Percentiles rank a stretch among this genome's conserved stretches.
phyloP scores from a whole-genome alignment of 2,113 vertebrate genomes.

The Odobenus rosmarus region DNA sequence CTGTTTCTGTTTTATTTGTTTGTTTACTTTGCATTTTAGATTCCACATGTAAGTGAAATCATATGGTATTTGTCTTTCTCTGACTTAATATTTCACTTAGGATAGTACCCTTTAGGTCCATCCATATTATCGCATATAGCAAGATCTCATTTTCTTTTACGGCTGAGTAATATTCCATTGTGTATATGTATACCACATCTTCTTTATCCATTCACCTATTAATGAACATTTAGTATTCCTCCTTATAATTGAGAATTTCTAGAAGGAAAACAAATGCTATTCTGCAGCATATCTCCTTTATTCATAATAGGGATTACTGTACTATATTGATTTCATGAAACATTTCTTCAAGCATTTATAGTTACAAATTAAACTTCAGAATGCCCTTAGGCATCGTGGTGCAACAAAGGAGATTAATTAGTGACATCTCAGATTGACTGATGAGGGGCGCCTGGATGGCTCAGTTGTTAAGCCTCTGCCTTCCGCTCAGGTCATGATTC shows the following conservation, averaged over 20 bases:
- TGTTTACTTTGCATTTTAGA: background rate
- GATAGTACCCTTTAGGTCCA: background rate
- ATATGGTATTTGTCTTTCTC: background rate
- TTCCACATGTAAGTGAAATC: background rate
- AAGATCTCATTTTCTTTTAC: background rate
- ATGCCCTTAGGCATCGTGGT: background rate
- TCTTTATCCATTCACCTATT: background rate
- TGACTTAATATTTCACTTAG: background rate
- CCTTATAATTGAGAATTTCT: background rate
- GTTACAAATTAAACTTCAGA: slow-evolving; percentile 1
- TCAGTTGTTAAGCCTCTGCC: too few relatives aligned
- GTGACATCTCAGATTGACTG: background rate
- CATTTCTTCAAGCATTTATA: background rate
- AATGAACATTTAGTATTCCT: background rate
- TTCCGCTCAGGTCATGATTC: too few relatives aligned
- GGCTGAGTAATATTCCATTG: background rate
- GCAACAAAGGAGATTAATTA: slow-evolving; percentile 5
- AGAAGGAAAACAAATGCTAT: background rate
- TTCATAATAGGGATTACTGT: background rate
- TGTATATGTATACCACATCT: background rate
- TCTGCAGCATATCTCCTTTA: background rate
- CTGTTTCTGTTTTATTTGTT: background rate
- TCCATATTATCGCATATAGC: background rate
- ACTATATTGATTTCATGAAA: background rate
- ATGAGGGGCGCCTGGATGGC: background rate